These are phyloP conservation scores for Liolophura sinensis DNA, from an alignment of 1,140 invertebrate species.

Conservation along the genomic window DNA sequence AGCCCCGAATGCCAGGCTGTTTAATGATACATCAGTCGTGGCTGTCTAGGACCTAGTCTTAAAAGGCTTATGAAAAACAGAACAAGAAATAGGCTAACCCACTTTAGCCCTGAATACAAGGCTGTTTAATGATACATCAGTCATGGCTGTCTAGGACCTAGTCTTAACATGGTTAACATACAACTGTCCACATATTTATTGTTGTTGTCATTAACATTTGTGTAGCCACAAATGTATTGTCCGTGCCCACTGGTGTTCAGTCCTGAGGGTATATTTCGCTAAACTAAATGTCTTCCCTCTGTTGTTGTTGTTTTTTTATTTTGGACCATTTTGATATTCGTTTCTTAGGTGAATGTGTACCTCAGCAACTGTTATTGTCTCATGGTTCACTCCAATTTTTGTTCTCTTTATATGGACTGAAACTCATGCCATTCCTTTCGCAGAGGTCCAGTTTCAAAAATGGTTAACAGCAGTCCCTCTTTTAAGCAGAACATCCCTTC, in stretches of 20 bases:
- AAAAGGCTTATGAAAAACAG: constrained; percentile 8
- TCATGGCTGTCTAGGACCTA: background rate
- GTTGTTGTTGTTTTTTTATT: too few species aligned
- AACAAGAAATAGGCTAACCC: constrained; percentile 29
- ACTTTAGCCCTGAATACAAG: background rate
- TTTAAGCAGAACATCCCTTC: too few species aligned
- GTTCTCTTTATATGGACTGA: too few species aligned
- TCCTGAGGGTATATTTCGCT: background rate
- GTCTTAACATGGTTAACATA: background rate
- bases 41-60: background rate
- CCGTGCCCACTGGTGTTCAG: background rate
- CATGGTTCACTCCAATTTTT: too few species aligned
- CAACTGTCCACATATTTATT: background rate
- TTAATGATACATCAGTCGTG: background rate
- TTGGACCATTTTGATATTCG: too few species aligned
- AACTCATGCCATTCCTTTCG: too few species aligned
- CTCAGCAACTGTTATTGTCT: too few species aligned
- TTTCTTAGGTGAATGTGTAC: too few species aligned
- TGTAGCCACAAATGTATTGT: constrained; percentile 1
- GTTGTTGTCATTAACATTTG: background rate
- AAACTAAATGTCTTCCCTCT: too few species aligned
- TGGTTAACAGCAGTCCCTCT: too few species aligned
- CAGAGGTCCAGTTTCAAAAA: too few species aligned
- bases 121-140: background rate
- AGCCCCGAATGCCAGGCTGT: background rate